phyloP scores from a whole-genome alignment of 2,888 invertebrate genomes.

The Trichacis sp. region DNA sequence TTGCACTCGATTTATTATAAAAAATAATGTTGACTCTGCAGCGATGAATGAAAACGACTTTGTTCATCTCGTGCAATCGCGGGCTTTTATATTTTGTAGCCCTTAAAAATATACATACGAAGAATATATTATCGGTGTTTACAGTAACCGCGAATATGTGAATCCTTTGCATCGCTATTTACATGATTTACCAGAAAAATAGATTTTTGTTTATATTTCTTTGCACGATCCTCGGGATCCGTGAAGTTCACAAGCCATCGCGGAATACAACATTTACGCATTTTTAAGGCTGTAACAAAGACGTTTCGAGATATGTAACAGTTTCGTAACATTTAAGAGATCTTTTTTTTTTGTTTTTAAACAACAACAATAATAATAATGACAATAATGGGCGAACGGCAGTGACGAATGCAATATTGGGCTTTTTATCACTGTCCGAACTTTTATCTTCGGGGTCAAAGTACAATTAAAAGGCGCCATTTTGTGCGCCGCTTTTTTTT shows the following conservation, averaged over 20 bases:
- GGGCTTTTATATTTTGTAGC: no score
- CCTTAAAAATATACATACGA: constrained; percentile 2
- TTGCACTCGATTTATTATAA: no score
- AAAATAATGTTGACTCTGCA: no score
- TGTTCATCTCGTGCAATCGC: background rate
- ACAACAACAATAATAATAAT: constrained; percentile 1
- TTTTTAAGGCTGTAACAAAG: constrained; percentile 30
- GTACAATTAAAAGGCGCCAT: background rate
- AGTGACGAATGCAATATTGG: background rate
- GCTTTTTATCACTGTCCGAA: no score
- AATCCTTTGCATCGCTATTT: constrained; percentile 25
- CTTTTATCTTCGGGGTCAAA: no score
- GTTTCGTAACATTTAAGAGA: constrained; percentile 41
- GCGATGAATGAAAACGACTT: no score
- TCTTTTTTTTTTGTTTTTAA: constrained; percentile 18
- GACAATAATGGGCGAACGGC: background rate
- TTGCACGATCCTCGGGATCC: constrained; percentile 23
- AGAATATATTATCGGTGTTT: background rate
- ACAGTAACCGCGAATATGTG: background rate
- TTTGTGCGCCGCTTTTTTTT: background rate
- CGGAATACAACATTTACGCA: constrained; percentile 16
- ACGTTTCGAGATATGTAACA: constrained; percentile 42
- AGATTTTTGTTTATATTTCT: constrained; percentile 15
- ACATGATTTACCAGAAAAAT: constrained; percentile 40
- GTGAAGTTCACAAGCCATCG: constrained; percentile 21